Conservation (phyloP, 2,888 invertebrate species). For the Thera britannica region DNA sequence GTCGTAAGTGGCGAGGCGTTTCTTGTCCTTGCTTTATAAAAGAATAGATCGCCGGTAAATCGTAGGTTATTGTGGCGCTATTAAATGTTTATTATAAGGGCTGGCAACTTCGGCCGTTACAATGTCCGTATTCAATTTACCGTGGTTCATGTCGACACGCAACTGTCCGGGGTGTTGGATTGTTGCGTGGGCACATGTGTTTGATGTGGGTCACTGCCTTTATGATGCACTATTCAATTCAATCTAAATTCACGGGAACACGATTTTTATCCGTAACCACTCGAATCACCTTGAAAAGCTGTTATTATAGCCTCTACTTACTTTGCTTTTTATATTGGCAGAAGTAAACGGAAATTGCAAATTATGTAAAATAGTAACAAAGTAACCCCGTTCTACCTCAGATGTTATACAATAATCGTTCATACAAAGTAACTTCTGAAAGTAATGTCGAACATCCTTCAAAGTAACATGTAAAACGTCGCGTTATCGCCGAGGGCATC, state of each 20-base stretch:
- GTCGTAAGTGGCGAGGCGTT: constrained; percentile 80
- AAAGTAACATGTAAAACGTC: constrained; percentile 51
- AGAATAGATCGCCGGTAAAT: constrained; percentile 84
- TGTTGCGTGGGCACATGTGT: constrained; percentile 66
- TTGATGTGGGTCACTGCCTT: constrained; percentile 72
- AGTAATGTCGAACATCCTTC: constrained; percentile 53
- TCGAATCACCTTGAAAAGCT: constrained; percentile 46
- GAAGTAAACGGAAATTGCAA: constrained; percentile 23
- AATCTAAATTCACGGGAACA: constrained; percentile 47
- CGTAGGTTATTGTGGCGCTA: constrained; percentile 77
- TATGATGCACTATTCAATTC: constrained; percentile 60
- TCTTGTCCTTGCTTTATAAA: constrained; percentile 73
- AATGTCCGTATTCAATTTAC: constrained; percentile 76
- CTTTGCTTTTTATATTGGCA: constrained; percentile 29
- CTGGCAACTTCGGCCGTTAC: constrained; percentile 64
- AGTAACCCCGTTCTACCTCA: constrained; percentile 14
- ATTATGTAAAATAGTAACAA: constrained; percentile 28
- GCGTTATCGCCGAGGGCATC: constrained; percentile 63
- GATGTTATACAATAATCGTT: constrained; percentile 23
- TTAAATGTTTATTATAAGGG: constrained; percentile 77
- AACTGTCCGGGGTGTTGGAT: constrained; percentile 67
- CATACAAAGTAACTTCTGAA: constrained; percentile 39
- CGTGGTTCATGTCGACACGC: constrained; percentile 72
- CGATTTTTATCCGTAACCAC: constrained; percentile 52
- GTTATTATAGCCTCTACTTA: constrained; percentile 33